Evolutionary conservation across 2,888 invertebrate species (phyloP).

Genomic region (Mimachlamys varia): DNA sequence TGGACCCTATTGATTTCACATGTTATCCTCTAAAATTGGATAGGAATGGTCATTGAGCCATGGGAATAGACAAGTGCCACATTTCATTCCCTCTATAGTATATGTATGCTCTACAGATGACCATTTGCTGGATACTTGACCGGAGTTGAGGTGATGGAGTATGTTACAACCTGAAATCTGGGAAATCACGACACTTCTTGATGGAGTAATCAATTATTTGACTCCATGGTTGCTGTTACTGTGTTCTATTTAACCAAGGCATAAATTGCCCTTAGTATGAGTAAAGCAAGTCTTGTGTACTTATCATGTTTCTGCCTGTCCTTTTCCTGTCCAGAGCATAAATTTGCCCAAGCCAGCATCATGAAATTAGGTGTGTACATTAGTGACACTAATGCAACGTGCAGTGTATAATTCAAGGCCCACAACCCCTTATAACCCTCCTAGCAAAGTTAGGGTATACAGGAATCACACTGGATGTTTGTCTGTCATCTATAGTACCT

Average conservation of each 20-base stretch:
- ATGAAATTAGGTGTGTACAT: too few relatives aligned
- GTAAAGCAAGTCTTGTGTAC: not conserved
- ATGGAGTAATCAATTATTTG: not conserved
- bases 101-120: not conserved
- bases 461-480: too few relatives aligned
- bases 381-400: too few relatives aligned
- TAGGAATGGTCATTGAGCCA: not conserved
- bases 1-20: constrained; percentile 12
- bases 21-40: not conserved
- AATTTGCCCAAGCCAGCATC: too few relatives aligned
- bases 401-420: too few relatives aligned
- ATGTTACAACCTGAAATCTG: not conserved
- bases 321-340: too few relatives aligned
- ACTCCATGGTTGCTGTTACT: not conserved
- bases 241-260: not conserved
- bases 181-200: not conserved
- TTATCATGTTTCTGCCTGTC: too few relatives aligned
- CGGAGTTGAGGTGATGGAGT: not conserved
- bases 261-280: not conserved
- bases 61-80: constrained; percentile 15
- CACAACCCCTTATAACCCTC: too few relatives aligned
- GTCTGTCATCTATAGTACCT: too few relatives aligned
- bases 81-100: not conserved
- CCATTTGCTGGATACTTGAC: not conserved
- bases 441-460: too few relatives aligned